Evolutionary conservation across 2,888 invertebrate species (phyloP).

Genomic region (Seira ritae): DNA sequence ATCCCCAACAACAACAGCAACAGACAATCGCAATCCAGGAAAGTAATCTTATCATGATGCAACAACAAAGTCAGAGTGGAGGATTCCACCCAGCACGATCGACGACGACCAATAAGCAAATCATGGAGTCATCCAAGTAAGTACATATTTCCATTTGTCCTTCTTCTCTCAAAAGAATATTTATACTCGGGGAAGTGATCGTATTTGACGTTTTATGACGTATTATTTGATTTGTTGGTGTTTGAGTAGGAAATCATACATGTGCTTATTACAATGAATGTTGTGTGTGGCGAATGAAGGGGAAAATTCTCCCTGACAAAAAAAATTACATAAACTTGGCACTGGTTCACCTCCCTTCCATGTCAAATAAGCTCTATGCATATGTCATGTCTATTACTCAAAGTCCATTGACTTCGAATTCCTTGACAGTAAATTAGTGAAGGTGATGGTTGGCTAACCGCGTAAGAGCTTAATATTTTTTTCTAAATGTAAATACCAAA

Average conservation of each 20-base stretch:
- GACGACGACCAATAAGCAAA: slow-evolving; percentile 19
- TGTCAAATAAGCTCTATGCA: no score
- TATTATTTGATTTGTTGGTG: background rate
- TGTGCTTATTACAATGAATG: background rate
- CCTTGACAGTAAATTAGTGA: no score
- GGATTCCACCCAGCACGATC: slow-evolving; percentile 18
- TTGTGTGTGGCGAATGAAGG: background rate
- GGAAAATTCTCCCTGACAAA: background rate
- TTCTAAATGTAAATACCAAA: background rate
- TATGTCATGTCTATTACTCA: no score
- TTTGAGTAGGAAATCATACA: slow-evolving; percentile 3
- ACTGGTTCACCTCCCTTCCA: no score
- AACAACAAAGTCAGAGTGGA: no score
- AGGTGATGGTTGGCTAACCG: background rate
- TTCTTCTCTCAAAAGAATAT: background rate
- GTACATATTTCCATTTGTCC: slow-evolving; percentile 21
- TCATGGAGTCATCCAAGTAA: slow-evolving; percentile 69
- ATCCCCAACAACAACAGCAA: background rate
- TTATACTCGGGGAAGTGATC: no score
- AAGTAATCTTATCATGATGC: slow-evolving; percentile 61
- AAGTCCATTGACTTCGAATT: no score
- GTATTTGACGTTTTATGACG: no score
- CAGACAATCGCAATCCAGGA: slow-evolving; percentile 65
- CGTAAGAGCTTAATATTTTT: background rate
- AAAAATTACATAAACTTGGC: slow-evolving; percentile 4